Conservation (phyloP, 2,797 vertebrate species). For the Kryptopterus vitreolus region DNA sequence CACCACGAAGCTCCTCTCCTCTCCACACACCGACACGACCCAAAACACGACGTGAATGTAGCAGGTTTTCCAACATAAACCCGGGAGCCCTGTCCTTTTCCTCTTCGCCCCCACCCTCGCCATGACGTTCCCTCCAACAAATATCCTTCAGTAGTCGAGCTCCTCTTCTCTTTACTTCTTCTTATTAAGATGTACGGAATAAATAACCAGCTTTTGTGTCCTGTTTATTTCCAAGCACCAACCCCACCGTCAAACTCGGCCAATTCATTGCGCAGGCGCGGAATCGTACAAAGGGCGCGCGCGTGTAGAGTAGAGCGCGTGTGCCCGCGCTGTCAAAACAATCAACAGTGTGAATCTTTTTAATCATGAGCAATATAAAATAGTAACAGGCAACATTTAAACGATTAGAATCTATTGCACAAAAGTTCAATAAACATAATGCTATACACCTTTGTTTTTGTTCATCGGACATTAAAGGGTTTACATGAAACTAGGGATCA, state of each 20-base stretch:
- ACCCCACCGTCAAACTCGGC: constrained; percentile 57
- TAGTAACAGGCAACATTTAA: neutral
- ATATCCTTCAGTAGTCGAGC: constrained; percentile 54
- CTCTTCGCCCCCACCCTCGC: constrained; percentile 68
- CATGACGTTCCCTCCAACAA: constrained; percentile 67
- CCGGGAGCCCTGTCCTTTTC: constrained; percentile 68
- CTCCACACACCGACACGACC: constrained; percentile 75
- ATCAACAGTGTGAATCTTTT: neutral
- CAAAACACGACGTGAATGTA: constrained; percentile 75
- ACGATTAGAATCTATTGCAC: no score
- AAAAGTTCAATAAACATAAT: constrained; percentile 3
- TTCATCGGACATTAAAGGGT: neutral
- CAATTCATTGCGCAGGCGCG: constrained; percentile 64
- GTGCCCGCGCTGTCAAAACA: constrained; percentile 1
- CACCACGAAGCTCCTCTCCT: constrained; percentile 77
- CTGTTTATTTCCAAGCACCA: constrained; percentile 51
- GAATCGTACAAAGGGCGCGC: constrained; percentile 49
- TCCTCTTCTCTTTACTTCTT: constrained; percentile 58
- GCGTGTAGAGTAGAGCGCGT: constrained; percentile 5
- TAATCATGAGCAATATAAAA: neutral
- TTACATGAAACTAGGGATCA: neutral
- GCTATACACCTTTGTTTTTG: constrained; percentile 2
- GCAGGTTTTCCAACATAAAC: constrained; percentile 75
- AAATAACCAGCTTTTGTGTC: neutral
- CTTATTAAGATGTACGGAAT: neutral